Evolutionary conservation across 2,888 invertebrate species (phyloP).

Genomic region (Atethmia centrago): DNA sequence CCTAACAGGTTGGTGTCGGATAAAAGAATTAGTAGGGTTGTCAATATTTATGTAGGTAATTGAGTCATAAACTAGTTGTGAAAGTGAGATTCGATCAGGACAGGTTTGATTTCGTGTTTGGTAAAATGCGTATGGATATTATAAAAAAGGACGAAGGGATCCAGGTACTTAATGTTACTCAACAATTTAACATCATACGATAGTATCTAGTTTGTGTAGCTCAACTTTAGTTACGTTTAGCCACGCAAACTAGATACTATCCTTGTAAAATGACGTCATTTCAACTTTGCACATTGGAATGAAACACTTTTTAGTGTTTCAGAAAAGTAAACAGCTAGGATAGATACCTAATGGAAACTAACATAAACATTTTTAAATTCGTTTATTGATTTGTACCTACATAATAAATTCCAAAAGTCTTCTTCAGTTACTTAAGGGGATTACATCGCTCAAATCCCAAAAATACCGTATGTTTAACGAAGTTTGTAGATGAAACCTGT

Average conservation of each 20-base stretch:
- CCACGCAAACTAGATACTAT: background rate
- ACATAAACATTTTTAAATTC: slow-evolving; percentile 6
- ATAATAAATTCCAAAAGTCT: slow-evolving; percentile 1
- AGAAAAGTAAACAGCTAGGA: slow-evolving; percentile 12
- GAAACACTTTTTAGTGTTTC: slow-evolving; percentile 5
- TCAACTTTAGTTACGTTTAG: slow-evolving; percentile 2
- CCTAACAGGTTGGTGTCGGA: slow-evolving; percentile 11
- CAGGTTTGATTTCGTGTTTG: slow-evolving; percentile 11
- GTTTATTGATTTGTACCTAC: slow-evolving; percentile 5
- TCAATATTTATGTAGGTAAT: slow-evolving; percentile 10
- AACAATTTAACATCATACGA: slow-evolving; percentile 5
- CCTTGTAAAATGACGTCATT: slow-evolving; percentile 13
- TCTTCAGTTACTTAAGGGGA: too few relatives aligned
- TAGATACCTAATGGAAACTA: background rate
- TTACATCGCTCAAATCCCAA: too few relatives aligned
- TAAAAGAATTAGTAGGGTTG: slow-evolving; percentile 14
- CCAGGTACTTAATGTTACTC: background rate
- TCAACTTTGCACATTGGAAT: slow-evolving; percentile 8
- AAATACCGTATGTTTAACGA: too few relatives aligned
- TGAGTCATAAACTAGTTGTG: slow-evolving; percentile 9
- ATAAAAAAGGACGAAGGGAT: slow-evolving; percentile 5
- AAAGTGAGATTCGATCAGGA: slow-evolving; percentile 1
- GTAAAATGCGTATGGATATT: slow-evolving; percentile 8
- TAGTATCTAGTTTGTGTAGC: background rate
- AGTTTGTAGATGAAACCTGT: too few relatives aligned